Evolutionary conservation across 2,888 invertebrate genomes (phyloP), one percentile per base, ranked within the genome.

Genomic region (Cremastinae sp.): DNA sequence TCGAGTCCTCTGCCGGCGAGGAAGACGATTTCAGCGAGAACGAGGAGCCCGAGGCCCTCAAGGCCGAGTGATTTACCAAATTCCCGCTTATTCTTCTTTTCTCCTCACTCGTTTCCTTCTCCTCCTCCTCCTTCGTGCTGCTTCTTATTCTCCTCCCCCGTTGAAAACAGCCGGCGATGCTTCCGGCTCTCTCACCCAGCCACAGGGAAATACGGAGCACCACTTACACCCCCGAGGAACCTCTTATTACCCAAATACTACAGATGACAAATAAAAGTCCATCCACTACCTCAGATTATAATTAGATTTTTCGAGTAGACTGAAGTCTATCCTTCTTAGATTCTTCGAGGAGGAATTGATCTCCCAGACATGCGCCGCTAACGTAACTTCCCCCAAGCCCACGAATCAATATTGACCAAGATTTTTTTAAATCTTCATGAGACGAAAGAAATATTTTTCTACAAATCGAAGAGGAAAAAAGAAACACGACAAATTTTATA

Each of bases 21-120:
- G 89, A 89, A 0, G 89, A 89, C 28, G 88, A 89, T 16, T 89
- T 84, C 75, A 89, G 89, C 80, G 89, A 89, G 28, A 86, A 83
- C 81, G 89, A 89, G 7, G 89, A 89, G 49, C 84, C 88, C n/a
- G 89, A 88, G 49, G 78, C 84, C 28, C 78, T 88, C 16, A 88
- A 87, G 72, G 84, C 87, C 16, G 88, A 89, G 78, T 89, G 87
- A 81, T 62, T 18, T 28, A 22, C 20, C 1, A 8, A 20, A 12
- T 3, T 36, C n/a, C n/a, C n/a, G n/a, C n/a, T n/a, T n/a, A n/a
- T n/a, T n/a, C n/a, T n/a, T n/a, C n/a, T n/a, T n/a, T n/a, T n/a
- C n/a, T n/a, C n/a, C n/a, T n/a, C n/a, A n/a, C n/a, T n/a, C 28
- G 28, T 28, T 28, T 28, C 5, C 28, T 28, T 28, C 28, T 45